phyloP scores from a whole-genome alignment of 2,113 vertebrate genomes.

The Pithys albifrons region DNA sequence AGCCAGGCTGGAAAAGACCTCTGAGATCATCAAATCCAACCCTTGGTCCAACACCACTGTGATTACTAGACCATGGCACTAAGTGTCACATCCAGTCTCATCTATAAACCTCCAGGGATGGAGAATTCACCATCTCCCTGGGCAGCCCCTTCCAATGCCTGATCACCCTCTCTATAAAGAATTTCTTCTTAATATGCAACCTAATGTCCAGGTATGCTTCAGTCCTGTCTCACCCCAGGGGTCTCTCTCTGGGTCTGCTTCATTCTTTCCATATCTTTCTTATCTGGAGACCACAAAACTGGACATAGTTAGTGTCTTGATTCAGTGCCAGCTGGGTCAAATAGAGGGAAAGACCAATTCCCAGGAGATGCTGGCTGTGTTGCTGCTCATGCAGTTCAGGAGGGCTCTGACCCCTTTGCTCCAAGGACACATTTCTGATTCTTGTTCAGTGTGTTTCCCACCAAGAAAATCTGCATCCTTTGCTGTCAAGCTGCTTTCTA shows the following conservation, averaged over 20 bases:
- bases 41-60: no score
- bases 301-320: background rate
- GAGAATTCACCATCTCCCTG: no score
- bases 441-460: background rate
- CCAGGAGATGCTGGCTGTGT: background rate
- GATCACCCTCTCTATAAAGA: no score
- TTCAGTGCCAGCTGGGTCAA: background rate
- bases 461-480: background rate
- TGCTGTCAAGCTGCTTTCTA: background rate
- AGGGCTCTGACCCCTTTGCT: fast-evolving
- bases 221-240: fast-evolving
- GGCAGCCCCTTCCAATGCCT: no score
- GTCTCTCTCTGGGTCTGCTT: fast-evolving
- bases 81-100: no score
- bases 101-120: no score
- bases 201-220: background rate
- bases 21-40: no score
- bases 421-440: background rate
- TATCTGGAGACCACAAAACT: background rate
- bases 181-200: no score
- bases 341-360: background rate
- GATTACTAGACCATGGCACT: no score
- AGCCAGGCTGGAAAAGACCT: no score
- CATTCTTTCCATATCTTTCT: background rate
- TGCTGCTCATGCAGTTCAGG: background rate